phyloP scores from a whole-genome alignment of 2,888 invertebrate genomes.

The Pterostichus niger region DNA sequence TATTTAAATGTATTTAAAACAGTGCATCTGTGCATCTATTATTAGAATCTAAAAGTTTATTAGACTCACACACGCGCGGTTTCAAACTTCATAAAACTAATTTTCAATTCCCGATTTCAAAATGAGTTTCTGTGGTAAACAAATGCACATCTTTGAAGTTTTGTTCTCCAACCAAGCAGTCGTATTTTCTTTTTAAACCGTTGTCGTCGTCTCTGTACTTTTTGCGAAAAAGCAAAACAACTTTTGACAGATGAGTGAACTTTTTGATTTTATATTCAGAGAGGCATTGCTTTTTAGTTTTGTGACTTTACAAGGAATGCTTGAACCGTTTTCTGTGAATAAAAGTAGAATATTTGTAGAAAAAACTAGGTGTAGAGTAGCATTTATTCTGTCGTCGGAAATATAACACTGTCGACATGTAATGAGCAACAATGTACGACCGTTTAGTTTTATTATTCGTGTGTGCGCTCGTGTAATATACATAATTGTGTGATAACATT shows the following conservation, averaged over 20 bases:
- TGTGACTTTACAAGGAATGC: conserved; percentile 1
- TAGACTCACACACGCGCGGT: not conserved
- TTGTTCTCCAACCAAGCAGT: conserved; percentile 7
- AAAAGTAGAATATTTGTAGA: conserved; percentile 20
- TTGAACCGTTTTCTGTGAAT: conserved; percentile 9
- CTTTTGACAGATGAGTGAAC: conserved; percentile 54
- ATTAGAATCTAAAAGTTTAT: conserved; percentile 27
- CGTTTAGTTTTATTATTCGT: too few species aligned
- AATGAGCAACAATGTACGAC: conserved; percentile 12
- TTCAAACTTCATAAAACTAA: conserved; percentile 38
- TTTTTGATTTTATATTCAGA: conserved; percentile 41
- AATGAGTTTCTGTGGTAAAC: conserved; percentile 46
- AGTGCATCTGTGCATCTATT: not conserved
- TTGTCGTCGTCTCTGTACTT: conserved; percentile 2
- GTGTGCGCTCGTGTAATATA: conserved; percentile 3
- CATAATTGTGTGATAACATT: conserved; percentile 57
- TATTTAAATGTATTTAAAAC: not conserved
- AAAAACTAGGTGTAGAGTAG: not conserved
- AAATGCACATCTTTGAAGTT: conserved; percentile 56
- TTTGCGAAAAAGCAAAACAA: conserved; percentile 41
- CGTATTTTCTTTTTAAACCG: conserved; percentile 20
- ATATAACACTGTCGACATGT: not conserved
- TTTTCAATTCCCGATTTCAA: conserved; percentile 26
- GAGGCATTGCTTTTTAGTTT: conserved; percentile 4
- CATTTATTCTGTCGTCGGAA: not conserved